These are phyloP conservation scores for Cotesia vestalis DNA, from an alignment of 1,140 invertebrate species.

Conservation along the genomic window DNA sequence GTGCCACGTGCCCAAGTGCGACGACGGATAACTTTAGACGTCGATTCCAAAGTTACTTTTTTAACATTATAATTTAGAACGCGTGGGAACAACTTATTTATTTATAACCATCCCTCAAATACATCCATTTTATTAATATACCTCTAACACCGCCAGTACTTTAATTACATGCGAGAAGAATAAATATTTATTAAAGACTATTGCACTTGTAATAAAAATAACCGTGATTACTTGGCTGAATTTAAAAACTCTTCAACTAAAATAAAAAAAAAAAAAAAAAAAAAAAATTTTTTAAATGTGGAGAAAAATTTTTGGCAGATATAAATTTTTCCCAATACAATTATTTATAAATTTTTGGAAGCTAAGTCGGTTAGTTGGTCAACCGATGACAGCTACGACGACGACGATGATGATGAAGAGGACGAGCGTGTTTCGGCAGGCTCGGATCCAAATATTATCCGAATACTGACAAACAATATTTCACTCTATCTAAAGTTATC, in stretches of 20 bases:
- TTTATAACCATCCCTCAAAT: slow-evolving; percentile 50
- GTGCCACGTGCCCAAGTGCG: slow-evolving; percentile 47
- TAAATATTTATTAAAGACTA: too few species aligned
- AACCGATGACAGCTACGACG: neutral
- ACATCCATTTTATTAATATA: slow-evolving; percentile 38
- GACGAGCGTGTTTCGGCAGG: neutral
- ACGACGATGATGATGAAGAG: slow-evolving; percentile 6
- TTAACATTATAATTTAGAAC: slow-evolving; percentile 51
- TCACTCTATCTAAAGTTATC: too few species aligned
- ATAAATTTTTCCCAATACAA: neutral
- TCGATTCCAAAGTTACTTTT: slow-evolving; percentile 50
- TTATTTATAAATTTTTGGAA: slow-evolving; percentile 34
- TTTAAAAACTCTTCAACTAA: too few species aligned
- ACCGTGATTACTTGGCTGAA: too few species aligned
- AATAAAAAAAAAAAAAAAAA: too few species aligned
- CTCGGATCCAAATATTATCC: too few species aligned
- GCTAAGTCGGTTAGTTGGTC: neutral
- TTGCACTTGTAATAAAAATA: too few species aligned
- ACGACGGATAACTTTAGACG: slow-evolving; percentile 57
- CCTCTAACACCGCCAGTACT: slow-evolving; percentile 14
- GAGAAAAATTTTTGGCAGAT: too few species aligned
- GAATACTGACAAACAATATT: too few species aligned
- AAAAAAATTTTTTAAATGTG: too few species aligned
- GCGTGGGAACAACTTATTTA: slow-evolving; percentile 62
- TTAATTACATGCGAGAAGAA: too few species aligned